phyloP scores from a whole-genome alignment of 2,888 invertebrate genomes.

The Athripsodes cinereus region DNA sequence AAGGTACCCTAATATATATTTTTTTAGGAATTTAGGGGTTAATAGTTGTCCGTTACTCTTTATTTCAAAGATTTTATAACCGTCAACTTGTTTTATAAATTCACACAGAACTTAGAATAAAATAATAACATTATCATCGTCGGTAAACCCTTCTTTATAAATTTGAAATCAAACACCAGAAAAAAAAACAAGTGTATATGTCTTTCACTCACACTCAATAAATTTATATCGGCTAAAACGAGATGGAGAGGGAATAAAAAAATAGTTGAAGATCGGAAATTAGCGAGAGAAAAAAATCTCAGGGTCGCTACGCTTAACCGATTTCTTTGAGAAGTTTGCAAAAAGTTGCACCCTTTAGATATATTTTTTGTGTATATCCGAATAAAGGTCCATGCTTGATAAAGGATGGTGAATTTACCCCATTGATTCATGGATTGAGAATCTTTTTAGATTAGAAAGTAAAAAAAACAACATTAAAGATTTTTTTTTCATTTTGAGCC shows the following conservation, averaged over 20 bases:
- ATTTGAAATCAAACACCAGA: conserved; percentile 1
- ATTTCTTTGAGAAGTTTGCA: conserved; percentile 17
- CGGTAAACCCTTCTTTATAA: conserved; percentile 5
- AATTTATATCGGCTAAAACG: background rate
- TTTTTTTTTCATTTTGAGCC: too few species aligned
- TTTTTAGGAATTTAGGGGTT: background rate
- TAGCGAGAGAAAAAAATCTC: conserved; percentile 17
- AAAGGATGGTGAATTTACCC: background rate
- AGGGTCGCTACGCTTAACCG: conserved; percentile 25
- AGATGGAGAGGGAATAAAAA: background rate
- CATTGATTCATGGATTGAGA: too few species aligned
- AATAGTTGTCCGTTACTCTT: conserved; percentile 16
- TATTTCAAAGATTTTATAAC: conserved; percentile 12
- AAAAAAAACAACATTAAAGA: too few species aligned
- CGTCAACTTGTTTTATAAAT: conserved; percentile 20
- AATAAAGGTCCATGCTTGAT: conserved; percentile 27
- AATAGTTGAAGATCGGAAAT: conserved; percentile 5
- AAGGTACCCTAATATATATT: background rate
- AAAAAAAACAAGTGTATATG: background rate
- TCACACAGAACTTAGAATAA: conserved; percentile 19
- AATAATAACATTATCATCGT: background rate
- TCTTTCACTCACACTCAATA: background rate
- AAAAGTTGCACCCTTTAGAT: conserved; percentile 19
- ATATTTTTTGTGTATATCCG: background rate
- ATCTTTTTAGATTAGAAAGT: too few species aligned